Conservation (phyloP, 2,888 invertebrate genomes). For the Gryllus longicercus region DNA sequence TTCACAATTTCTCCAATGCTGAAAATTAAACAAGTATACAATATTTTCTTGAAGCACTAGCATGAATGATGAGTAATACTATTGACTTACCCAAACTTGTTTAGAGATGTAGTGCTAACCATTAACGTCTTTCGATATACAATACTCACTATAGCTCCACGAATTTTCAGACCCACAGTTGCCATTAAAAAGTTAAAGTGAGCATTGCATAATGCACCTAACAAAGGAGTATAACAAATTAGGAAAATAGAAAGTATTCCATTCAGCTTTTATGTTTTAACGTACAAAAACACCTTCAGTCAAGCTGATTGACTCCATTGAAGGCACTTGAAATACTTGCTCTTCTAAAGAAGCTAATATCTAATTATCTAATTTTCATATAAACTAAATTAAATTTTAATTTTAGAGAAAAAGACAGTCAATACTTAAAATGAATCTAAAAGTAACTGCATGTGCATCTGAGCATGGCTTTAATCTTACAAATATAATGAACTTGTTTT, state of each 20-base stretch:
- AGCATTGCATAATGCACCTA: conserved; percentile 73
- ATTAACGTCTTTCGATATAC: conserved; percentile 69
- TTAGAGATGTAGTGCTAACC: not conserved
- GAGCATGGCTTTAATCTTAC: too few relatives aligned
- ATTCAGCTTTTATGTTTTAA: not conserved
- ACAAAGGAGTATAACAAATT: conserved; percentile 38
- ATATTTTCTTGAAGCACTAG: conserved; percentile 12
- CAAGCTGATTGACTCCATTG: too few relatives aligned
- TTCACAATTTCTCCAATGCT: conserved; percentile 87
- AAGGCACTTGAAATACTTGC: too few relatives aligned
- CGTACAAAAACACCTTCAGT: too few relatives aligned
- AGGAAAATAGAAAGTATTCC: not conserved
- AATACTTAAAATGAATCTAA: too few relatives aligned
- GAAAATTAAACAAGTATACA: conserved; percentile 42
- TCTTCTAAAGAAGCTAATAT: too few relatives aligned
- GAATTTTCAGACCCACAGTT: conserved; percentile 79
- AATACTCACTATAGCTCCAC: conserved; percentile 77
- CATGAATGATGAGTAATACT: not conserved
- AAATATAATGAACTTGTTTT: too few relatives aligned
- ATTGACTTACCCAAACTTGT: conserved; percentile 12
- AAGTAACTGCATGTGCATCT: too few relatives aligned
- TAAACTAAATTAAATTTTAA: too few relatives aligned
- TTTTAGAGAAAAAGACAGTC: too few relatives aligned
- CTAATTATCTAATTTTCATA: too few relatives aligned
- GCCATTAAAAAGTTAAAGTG: conserved; percentile 90